These are phyloP conservation scores for Labia minor DNA, from an alignment of 2,888 invertebrate species.

Conservation along the genomic window DNA sequence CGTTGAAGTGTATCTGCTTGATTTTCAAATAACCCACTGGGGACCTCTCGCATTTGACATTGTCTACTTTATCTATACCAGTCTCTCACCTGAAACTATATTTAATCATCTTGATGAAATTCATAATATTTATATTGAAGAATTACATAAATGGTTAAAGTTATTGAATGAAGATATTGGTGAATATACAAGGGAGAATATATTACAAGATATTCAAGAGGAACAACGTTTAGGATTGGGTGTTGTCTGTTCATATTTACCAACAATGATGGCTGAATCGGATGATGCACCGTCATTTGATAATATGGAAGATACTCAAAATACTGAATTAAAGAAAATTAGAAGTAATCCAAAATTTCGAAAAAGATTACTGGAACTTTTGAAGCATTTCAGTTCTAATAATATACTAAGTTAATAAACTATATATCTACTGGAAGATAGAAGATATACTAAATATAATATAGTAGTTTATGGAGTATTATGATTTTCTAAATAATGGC, in stretches of 20 bases:
- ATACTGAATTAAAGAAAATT: neutral
- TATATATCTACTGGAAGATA: too few relatives aligned
- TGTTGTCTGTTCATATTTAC: neutral
- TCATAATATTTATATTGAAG: neutral
- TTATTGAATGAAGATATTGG: neutral
- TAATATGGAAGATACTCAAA: neutral
- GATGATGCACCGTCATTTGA: neutral
- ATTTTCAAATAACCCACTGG: slow-evolving; percentile 23
- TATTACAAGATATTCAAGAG: neutral
- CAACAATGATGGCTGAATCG: neutral
- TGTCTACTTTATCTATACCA: slow-evolving; percentile 24
- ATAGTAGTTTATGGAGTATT: too few relatives aligned
- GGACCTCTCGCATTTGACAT: slow-evolving; percentile 23
- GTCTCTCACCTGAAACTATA: slow-evolving; percentile 14
- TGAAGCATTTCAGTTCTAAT: neutral
- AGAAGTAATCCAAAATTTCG: neutral
- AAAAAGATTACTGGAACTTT: neutral
- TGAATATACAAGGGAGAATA: neutral
- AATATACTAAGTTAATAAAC: too few relatives aligned
- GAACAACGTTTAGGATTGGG: neutral
- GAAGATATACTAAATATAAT: too few relatives aligned
- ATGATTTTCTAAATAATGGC: too few relatives aligned
- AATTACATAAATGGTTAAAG: neutral
- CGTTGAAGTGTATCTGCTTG: slow-evolving; percentile 21
- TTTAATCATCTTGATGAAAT: neutral